Evolutionary conservation across 2,888 invertebrate species (phyloP), one percentile per base, ranked within the genome.

Genomic region (Galerucella pusilla): DNA sequence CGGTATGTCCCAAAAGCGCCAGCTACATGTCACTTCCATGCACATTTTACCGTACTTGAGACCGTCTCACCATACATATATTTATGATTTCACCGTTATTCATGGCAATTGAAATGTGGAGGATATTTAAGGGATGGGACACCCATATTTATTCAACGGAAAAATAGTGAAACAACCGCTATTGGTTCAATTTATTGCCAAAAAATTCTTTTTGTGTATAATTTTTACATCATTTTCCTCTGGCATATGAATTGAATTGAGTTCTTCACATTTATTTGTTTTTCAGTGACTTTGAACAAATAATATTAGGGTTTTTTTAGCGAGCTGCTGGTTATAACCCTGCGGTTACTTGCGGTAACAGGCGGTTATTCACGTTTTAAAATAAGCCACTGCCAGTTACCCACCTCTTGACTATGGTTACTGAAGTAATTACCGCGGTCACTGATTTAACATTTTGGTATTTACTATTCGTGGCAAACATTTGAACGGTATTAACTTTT

Each of bases 51-150:
- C 59, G 69, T 65, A 65, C 68, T 73, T 68, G 64, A 68, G 67
- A 49, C 46, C 57, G 68, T 69, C 59, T 61, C 73, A 57, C 64
- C 73, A 64, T 75, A 73, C 49, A 63, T 78, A 77, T 79, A 80
- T 81, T 80, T 82, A 81, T 82, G 82, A 82, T 81, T 45, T 80
- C 80, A 77, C 80, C 79, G 81, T 81, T 81, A 83, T 82, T 83
- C 83, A 81, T 83, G 81, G 80, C 80, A 81, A 82, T 79, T 81
- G 79, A 80, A 81, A 81, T 81, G 79, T 75, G 66, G 75, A 78
- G 78, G 59, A 70, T 74, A 68, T 81, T 78, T 71, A 57, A 60
- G 35, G 57, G 16, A 57, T 20, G 20, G 16, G 16, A 16, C 20
- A 20, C 7, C 16, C n/a, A n/a, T 57, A 57, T 16, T 57, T 57